A percentile compares a stretch with the other conserved stretches of the same genome.
These are phyloP conservation scores for Microtus oregoni DNA, from an alignment of 2,113 vertebrate species.

Conservation along the genomic window DNA sequence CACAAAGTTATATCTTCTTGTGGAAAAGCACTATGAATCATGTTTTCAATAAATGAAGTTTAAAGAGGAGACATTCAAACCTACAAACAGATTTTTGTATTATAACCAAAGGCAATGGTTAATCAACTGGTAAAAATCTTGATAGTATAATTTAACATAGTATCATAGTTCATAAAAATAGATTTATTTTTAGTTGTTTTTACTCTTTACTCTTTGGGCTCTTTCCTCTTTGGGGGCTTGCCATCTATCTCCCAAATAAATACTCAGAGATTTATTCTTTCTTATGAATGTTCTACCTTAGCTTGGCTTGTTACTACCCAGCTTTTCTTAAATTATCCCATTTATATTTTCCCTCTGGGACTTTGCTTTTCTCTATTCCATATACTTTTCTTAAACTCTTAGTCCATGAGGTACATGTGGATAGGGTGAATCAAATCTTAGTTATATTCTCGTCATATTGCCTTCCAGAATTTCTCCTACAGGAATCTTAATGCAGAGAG, in stretches of 20 bases:
- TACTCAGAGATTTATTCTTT: neutral
- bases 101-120: neutral
- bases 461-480: no score
- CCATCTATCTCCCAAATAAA: neutral
- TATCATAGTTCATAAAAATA: constrained; percentile 20
- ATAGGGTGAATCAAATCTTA: no score
- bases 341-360: neutral
- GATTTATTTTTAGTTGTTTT: neutral
- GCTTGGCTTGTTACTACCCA: neutral
- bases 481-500: no score
- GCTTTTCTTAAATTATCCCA: neutral
- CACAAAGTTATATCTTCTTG: neutral
- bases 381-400: neutral
- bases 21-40: neutral
- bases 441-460: no score
- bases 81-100: neutral
- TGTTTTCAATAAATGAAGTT: neutral
- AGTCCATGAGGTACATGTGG: neutral
- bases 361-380: neutral
- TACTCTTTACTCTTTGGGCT: neutral
- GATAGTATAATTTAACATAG: constrained; percentile 17
- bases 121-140: constrained; percentile 19
- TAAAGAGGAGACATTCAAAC: neutral
- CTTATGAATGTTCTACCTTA: neutral
- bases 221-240: neutral